Evolutionary conservation across 2,888 invertebrate species (phyloP).

Genomic region (Epinotia ramella): DNA sequence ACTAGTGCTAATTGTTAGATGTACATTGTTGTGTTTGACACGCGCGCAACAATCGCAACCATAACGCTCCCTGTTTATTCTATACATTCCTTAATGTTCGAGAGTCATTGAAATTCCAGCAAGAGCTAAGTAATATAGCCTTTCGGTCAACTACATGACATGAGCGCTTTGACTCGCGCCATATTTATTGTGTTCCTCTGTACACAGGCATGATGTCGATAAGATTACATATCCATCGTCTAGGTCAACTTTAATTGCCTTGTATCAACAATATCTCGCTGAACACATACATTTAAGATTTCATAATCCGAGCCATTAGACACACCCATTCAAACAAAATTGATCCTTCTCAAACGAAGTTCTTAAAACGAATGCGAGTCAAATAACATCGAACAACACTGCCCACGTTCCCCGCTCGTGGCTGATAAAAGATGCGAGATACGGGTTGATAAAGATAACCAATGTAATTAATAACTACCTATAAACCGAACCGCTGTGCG

Average conservation of each 20-base stretch:
- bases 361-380: conserved; percentile 16
- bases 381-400: conserved; percentile 31
- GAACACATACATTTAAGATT: neutral
- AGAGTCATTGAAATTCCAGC: neutral
- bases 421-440: conserved; percentile 37
- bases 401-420: conserved; percentile 34
- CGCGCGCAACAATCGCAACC: neutral
- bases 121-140: too few species aligned
- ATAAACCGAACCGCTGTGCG: conserved; percentile 7
- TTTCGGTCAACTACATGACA: too few species aligned
- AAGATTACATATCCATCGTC: neutral
- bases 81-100: neutral
- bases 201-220: neutral
- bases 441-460: conserved; percentile 24
- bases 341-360: conserved; percentile 6
- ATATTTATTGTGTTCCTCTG: too few species aligned
- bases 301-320: conserved; percentile 18
- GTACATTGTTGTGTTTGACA: neutral
- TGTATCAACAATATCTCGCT: conserved; percentile 1
- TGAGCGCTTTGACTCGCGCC: too few species aligned
- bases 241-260: conserved; percentile 1
- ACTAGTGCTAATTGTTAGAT: neutral
- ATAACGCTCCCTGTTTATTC: neutral
- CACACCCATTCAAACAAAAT: conserved; percentile 24
- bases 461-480: conserved; percentile 35